Evolutionary conservation across 2,888 invertebrate species (phyloP), one percentile per base, ranked within the genome.

Genomic region (Pinctada fucata): DNA sequence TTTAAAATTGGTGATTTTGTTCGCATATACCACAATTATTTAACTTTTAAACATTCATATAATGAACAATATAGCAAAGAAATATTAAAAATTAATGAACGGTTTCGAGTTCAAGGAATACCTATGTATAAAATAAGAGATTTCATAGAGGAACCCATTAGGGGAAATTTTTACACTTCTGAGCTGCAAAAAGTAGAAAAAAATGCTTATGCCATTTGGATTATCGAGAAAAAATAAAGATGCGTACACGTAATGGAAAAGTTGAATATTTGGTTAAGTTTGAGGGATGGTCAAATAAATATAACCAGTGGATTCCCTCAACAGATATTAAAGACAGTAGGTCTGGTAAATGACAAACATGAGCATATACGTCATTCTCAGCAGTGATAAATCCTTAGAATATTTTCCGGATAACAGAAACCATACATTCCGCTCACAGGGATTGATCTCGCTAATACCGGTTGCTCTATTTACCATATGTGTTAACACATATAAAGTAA

Each of bases 141-240:
- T 49, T 71, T 76, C 16, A 64, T 48, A 70, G 50, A 70, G 48
- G 64, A 64, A 16, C 13, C 16, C 3, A 76, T 71, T 31, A 65
- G 50, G 2, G 76, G 76, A 16, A 64, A n/a, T 49, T 70, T 76
- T 48, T 76, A 76, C 16, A 51, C 64, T 8, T 45, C 70, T 4
- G 83, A 83, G 45, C 47, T 81, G 45, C 68, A 70, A 47, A 75
- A 72, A 63, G 78, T 82, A 2, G 52, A 83, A 65, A 84, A 82
- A 73, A 77, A 84, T 65, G 83, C 79, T 63, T 72, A 84, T 64
- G 64, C 79, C 3, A 52, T 84, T n/a, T 84, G 83, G 82, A 79
- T 82, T 45, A 83, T 84, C 6, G 78, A 84, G 16, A 79, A 76
- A 48, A 80, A 76, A 52, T n/a, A 82, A 48, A 79, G 71, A 58